phyloP scores from a whole-genome alignment of 2,888 invertebrate genomes.

The Agrotis segetum region DNA sequence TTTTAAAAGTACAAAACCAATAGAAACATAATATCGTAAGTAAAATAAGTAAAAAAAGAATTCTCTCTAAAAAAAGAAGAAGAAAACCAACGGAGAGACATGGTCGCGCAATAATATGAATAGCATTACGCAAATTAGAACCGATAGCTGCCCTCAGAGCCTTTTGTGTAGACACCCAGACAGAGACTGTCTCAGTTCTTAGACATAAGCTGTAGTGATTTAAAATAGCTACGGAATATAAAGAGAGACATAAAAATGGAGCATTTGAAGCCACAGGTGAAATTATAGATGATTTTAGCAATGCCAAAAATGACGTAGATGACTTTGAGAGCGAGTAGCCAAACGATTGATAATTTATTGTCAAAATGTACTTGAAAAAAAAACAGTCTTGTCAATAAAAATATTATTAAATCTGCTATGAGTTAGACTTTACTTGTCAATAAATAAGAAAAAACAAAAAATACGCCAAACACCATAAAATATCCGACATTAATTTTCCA shows the following conservation, averaged over 20 bases:
- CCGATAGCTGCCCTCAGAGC: conserved; percentile 64
- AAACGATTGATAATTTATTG: background rate
- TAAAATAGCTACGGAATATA: conserved; percentile 46
- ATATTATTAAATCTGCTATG: conserved; percentile 6
- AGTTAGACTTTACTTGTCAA: conserved; percentile 4
- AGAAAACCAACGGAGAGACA: conserved; percentile 47
- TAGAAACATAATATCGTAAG: conserved; percentile 39
- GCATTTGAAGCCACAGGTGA: background rate
- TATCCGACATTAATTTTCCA: conserved; percentile 33
- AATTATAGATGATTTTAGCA: background rate
- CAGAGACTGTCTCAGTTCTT: conserved; percentile 52
- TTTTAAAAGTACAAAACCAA: conserved; percentile 13
- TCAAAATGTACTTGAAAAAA: background rate
- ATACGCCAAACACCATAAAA: conserved; percentile 23
- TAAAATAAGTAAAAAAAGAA: conserved; percentile 46
- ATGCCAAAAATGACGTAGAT: background rate
- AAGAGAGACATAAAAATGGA: conserved; percentile 24
- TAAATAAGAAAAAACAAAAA: conserved; percentile 17
- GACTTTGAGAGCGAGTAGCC: background rate
- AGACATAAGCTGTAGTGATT: conserved; percentile 60
- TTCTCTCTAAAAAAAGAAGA: conserved; percentile 42
- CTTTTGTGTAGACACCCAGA: conserved; percentile 62
- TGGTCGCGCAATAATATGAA: conserved; percentile 69
- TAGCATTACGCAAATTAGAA: conserved; percentile 79
- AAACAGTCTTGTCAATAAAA: background rate